Conservation (phyloP, 2,888 invertebrate species). For the Epicampocera succincta region DNA sequence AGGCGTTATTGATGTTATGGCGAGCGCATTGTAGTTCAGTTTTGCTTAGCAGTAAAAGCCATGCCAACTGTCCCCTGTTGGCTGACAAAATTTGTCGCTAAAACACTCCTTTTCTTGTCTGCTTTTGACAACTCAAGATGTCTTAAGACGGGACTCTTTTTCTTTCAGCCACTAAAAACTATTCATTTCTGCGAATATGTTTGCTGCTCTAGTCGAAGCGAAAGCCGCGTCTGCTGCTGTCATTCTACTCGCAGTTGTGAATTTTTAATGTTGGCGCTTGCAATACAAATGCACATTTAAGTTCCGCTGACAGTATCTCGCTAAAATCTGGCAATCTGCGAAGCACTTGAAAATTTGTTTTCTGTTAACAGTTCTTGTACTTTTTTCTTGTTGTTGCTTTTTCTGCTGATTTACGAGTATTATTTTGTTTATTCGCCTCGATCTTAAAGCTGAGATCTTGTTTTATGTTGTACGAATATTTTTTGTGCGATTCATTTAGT, state of each 20-base stretch:
- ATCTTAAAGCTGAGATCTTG: constrained; percentile 51
- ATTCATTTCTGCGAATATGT: constrained; percentile 4
- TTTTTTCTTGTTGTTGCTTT: background rate
- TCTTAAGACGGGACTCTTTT: constrained; percentile 33
- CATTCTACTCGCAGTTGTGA: constrained; percentile 24
- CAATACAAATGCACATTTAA: constrained; percentile 66
- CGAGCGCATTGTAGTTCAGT: too few species aligned
- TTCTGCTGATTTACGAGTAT: background rate
- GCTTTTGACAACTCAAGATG: background rate
- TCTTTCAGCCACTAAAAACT: background rate
- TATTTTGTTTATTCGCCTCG: constrained; percentile 41
- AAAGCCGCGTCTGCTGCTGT: background rate
- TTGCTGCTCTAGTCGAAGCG: constrained; percentile 28
- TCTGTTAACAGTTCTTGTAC: constrained; percentile 28
- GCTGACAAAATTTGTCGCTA: background rate
- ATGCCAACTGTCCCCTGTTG: background rate
- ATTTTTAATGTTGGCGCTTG: constrained; percentile 60
- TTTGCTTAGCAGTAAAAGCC: too few species aligned
- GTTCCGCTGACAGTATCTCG: constrained; percentile 63
- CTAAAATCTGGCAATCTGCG: constrained; percentile 59
- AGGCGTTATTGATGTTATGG: too few species aligned
- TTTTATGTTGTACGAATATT: constrained; percentile 27
- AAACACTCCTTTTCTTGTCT: constrained; percentile 1
- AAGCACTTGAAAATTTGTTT: constrained; percentile 58
- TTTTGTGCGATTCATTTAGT: constrained; percentile 29